phyloP scores from a whole-genome alignment of 2,888 invertebrate genomes.

The Drosophila cyrtoloma region DNA sequence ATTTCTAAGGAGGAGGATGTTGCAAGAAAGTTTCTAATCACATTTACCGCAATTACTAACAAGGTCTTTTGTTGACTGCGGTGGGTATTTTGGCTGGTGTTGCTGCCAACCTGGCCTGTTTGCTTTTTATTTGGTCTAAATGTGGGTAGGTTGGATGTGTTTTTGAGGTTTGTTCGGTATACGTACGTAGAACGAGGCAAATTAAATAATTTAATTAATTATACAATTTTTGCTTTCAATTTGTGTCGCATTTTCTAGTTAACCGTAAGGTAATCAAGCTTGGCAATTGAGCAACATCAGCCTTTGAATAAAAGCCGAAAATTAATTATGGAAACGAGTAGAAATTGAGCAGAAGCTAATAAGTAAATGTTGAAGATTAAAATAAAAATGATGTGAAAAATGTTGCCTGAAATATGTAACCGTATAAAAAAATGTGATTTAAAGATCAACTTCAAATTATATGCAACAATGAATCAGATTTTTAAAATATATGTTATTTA shows the following conservation, averaged over 20 bases:
- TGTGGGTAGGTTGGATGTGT: background rate
- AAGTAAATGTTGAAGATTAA: background rate
- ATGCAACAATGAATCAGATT: background rate
- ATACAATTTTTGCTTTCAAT: constrained; percentile 65
- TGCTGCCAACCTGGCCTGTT: constrained; percentile 14
- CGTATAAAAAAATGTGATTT: background rate
- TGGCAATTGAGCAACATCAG: constrained; percentile 49
- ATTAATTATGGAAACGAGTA: constrained; percentile 7
- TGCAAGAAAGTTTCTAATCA: constrained; percentile 81
- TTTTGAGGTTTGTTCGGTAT: constrained; percentile 26
- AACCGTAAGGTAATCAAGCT: constrained; percentile 44
- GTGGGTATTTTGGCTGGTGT: constrained; percentile 45
- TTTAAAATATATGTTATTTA: background rate
- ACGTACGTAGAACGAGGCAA: constrained; percentile 55
- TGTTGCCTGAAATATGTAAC: background rate
- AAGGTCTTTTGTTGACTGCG: constrained; percentile 71
- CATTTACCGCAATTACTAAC: constrained; percentile 82
- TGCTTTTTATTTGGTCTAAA: background rate
- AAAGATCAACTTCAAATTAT: background rate
- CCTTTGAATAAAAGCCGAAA: constrained; percentile 21
- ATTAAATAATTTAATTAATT: constrained; percentile 77
- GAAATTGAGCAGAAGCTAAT: background rate
- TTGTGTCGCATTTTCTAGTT: constrained; percentile 21
- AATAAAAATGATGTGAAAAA: background rate
- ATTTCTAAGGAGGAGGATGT: constrained; percentile 46